These are phyloP conservation scores for Orthonevra nobilis DNA, from an alignment of 2,888 invertebrate species.

Conservation along the genomic window DNA sequence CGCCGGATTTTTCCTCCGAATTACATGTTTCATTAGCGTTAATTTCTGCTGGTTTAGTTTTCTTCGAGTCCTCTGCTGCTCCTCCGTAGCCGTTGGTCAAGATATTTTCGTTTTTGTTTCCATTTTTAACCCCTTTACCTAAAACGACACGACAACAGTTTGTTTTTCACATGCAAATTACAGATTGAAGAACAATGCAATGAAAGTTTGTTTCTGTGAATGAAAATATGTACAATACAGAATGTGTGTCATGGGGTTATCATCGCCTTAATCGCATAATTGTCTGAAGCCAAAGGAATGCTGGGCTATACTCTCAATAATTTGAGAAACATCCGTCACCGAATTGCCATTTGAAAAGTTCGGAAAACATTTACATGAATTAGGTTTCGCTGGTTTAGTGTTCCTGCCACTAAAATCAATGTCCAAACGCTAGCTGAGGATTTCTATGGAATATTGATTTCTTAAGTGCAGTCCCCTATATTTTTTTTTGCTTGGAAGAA, in stretches of 20 bases:
- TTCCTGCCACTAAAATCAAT: too few species aligned
- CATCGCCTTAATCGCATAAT: conserved; percentile 17
- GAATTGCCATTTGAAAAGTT: too few species aligned
- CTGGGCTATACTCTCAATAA: too few species aligned
- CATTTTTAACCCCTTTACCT: conserved; percentile 71
- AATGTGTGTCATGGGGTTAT: conserved; percentile 58
- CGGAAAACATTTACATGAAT: too few species aligned
- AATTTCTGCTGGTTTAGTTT: conserved; percentile 56
- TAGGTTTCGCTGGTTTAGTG: too few species aligned
- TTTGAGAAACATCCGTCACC: too few species aligned
- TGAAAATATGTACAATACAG: conserved; percentile 5
- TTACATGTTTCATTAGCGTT: conserved; percentile 48
- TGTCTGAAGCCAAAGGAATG: conserved; percentile 38
- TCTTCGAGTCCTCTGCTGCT: conserved; percentile 25
- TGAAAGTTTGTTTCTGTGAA: not conserved
- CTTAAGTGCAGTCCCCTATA: too few species aligned
- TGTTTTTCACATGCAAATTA: conserved; percentile 3
- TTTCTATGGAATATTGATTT: too few species aligned
- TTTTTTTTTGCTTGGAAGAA: too few species aligned
- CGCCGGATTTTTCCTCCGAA: too few species aligned
- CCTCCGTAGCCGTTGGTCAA: conserved; percentile 75
- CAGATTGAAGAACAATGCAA: not conserved
- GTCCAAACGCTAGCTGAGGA: too few species aligned
- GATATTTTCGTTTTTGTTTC: conserved; percentile 49
- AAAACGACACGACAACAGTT: not conserved